Base-by-base conservation (phyloP, 2,888 invertebrate genomes). In the Protula sp. region DNA sequence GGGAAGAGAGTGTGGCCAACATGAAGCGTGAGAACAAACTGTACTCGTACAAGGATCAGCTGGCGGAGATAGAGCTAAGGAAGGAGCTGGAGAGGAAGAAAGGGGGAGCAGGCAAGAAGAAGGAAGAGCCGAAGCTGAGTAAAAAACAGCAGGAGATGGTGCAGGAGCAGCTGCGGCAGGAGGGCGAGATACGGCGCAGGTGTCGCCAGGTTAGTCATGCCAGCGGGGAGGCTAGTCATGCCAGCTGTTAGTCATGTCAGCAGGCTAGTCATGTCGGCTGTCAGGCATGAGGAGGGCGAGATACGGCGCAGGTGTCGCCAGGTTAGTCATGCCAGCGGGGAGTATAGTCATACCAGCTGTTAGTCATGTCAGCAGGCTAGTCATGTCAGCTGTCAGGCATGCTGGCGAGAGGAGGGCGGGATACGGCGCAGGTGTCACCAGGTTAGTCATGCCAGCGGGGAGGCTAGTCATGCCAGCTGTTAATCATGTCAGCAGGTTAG, bases 31-130 rank as follows among this genome's bases (percentile, higher is more conserved):
- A 98, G 80, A 97, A 93, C 80, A 97, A 95, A 82, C 91, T 89
- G 1, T 98, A 98, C 81, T 93, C 94, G 64, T 95, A 92, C 80
- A 92, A 94, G 77, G 98, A 98, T 64, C 98, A 99, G 79, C 85
- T 94, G 74, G 97, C 95, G 74, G 98, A 98, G 79, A 81, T 94
- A 68, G 92, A 95, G 76, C 83, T 97, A 57, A 85, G 91, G n/a
- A 87, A 92, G 72, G 95, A 97, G 82, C 83, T 95, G 26, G 94
- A 94, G 70, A 94, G 93, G 71, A 93, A 93, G 80, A 87, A 87
- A 57, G 87, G 73, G 61, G 75, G 72, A 62, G 77, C 72, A 65
- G 69, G 61, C 54, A 64, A 61, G 14, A 67, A 68, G 31, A 61
- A 56, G 45, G 57, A 55, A 26, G 62, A 66, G 48, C 72, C 72